phyloP scores from a whole-genome alignment of 2,797 vertebrate genomes.

The Parambassis ranga region DNA sequence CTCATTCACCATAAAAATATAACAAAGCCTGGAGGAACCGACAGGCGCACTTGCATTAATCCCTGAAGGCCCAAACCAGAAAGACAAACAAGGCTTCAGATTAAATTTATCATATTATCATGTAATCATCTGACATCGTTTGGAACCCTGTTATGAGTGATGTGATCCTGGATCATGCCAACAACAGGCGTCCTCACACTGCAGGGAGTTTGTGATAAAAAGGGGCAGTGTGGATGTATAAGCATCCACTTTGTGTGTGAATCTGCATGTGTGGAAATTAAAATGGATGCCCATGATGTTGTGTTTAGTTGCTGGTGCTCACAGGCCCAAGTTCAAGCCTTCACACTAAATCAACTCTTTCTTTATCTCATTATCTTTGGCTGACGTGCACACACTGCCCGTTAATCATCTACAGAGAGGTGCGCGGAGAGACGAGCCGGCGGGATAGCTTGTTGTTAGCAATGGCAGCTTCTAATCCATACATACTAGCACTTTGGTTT shows the following conservation, averaged over 20 bases:
- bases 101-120: not conserved
- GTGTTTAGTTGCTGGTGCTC: not conserved
- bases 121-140: not conserved
- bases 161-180: conserved; percentile 10
- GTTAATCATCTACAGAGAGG: conserved; percentile 59
- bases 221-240: not conserved
- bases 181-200: conserved; percentile 53
- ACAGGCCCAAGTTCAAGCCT: conserved; percentile 24
- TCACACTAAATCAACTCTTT: not conserved
- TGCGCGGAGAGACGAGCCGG: not conserved
- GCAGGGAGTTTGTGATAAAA: not conserved
- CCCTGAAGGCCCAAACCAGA: not conserved
- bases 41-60: not conserved
- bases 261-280: conserved; percentile 8
- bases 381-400: conserved; percentile 4
- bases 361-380: conserved; percentile 32
- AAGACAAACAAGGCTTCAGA: not conserved
- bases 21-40: conserved; percentile 27
- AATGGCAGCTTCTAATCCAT: conserved; percentile 5
- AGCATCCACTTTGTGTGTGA: not conserved
- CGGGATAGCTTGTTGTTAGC: not conserved
- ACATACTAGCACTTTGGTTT: not conserved
- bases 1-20: conserved; percentile 32
- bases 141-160: not conserved
- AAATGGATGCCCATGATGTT: conserved; percentile 39